Evolutionary conservation across 1,140 invertebrate species (phyloP), one percentile per base, ranked within the genome.

Genomic region (Camponotus pennsylvanicus): DNA sequence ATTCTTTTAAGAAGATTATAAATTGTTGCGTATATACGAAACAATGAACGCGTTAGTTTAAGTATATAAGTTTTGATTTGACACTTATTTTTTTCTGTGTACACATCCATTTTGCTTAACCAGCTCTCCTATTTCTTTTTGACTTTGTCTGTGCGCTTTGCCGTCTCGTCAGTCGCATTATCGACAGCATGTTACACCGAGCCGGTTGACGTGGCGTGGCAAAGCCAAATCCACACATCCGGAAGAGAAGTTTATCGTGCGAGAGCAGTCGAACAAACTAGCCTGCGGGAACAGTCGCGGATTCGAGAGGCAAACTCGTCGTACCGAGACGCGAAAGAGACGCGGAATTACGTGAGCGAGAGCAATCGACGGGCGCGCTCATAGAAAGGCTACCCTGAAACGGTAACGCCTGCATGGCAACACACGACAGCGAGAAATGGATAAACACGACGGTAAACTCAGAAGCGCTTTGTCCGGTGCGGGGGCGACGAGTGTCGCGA

Each of bases 391-490:
- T 34, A 52, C 82, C 27, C 6, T 40, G 73, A 78, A 78, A 85
- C 73, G 42, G 73, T 73, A 77, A 78, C 59, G 37, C 64, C 18
- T 63, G 21, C 21, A 21, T 27, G 32, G 49, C 49, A 63, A 21
- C n/a, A 27, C 52, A 42, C 49, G 69, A 85, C 71, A 77, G 75
- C 55, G 69, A 85, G 86, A 85, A 42, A 49, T 82, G 76, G 88
- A 88, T 79, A 76, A 87, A 87, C 88, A 87, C 67, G 61, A 75
- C 77, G 85, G 78, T 87, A 87, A 89, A 89, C 88, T 89, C 89
- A 85, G 88, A 85, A 90, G 63, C 75, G 85, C 89, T 90, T 90
- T 90, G 88, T 89, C 87, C 87, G 45, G 84, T 15, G 57, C 27
- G 57, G 27, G 27, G 27, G 59, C 59, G 61, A 32, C n/a, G 71